These are phyloP conservation scores for Mimachlamys varia DNA, from an alignment of 2,888 invertebrate species.

Conservation along the genomic window DNA sequence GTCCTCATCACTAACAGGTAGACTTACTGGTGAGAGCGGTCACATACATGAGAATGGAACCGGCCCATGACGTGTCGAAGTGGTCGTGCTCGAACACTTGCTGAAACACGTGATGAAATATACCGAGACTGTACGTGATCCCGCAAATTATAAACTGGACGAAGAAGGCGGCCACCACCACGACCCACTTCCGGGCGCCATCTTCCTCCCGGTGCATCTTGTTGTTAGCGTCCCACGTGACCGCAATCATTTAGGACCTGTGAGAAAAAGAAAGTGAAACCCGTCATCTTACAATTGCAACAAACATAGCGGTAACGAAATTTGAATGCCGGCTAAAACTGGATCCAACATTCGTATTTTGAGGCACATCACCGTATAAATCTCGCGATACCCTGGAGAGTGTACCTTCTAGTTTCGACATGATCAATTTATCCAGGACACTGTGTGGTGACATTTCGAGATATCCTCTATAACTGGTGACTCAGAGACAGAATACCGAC, in stretches of 20 bases:
- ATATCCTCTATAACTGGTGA: too few species aligned
- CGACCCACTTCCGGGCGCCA: slow-evolving; percentile 69
- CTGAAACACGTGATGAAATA: slow-evolving; percentile 75
- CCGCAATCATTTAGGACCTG: slow-evolving; percentile 71
- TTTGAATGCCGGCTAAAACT: too few species aligned
- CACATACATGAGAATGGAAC: slow-evolving; percentile 72
- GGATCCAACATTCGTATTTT: too few species aligned
- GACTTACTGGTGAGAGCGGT: slow-evolving; percentile 68
- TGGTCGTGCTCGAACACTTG: slow-evolving; percentile 72
- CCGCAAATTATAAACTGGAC: slow-evolving; percentile 78
- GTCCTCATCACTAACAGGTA: too few species aligned
- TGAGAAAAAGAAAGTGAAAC: slow-evolving; percentile 39
- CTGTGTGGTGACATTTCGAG: too few species aligned
- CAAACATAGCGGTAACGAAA: too few species aligned
- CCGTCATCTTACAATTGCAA: neutral
- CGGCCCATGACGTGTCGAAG: slow-evolving; percentile 77
- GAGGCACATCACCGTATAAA: too few species aligned
- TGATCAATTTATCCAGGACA: too few species aligned
- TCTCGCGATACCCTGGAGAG: too few species aligned
- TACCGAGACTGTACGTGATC: slow-evolving; percentile 75
- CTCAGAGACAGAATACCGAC: too few species aligned
- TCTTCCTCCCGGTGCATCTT: slow-evolving; percentile 54
- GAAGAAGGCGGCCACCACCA: slow-evolving; percentile 75
- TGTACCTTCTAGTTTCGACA: too few species aligned
- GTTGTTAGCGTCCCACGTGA: slow-evolving; percentile 57